Percentiles rank a stretch among this genome's conserved stretches.
These are phyloP conservation scores for Drosophila anceps DNA, from an alignment of 2,888 invertebrate species.

Conservation along the genomic window DNA sequence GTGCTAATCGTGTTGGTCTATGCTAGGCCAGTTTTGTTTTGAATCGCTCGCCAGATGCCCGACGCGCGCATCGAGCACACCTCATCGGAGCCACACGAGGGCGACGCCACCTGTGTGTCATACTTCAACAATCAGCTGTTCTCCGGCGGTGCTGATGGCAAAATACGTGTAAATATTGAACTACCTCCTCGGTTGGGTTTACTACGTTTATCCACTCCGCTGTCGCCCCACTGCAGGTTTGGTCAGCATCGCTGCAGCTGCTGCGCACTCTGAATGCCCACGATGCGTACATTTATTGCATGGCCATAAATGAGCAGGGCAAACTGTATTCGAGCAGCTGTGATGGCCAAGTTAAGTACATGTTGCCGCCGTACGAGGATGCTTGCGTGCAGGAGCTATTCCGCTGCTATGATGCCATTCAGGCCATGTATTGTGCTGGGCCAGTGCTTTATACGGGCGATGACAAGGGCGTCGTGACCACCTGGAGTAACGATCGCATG, in stretches of 20 bases:
- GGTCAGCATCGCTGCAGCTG: conserved; percentile 83
- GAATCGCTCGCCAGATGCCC: conserved; percentile 53
- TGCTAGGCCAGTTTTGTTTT: conserved; percentile 46
- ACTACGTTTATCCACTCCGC: conserved; percentile 9
- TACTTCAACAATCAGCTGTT: conserved; percentile 81
- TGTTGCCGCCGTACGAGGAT: conserved; percentile 80
- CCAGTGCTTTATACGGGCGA: conserved; percentile 84
- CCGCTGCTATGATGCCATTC: conserved; percentile 82
- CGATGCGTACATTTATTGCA: conserved; percentile 84
- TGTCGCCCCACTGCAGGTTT: conserved; percentile 75
- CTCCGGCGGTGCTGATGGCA: conserved; percentile 85
- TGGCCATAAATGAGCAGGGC: conserved; percentile 82
- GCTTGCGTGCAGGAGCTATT: conserved; percentile 78
- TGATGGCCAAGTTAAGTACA: conserved; percentile 84
- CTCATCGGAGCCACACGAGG: conserved; percentile 83
- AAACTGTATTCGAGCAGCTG: conserved; percentile 84
- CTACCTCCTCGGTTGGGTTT: not conserved
- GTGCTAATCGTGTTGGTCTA: not conserved
- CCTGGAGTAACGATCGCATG: conserved; percentile 84
- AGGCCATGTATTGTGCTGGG: conserved; percentile 82
- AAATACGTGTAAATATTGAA: conserved; percentile 83
- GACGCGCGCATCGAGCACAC: conserved; percentile 76
- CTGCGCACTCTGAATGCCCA: conserved; percentile 80
- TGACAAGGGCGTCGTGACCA: conserved; percentile 85
- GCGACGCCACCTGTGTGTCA: conserved; percentile 83